Evolutionary conservation across 2,797 vertebrate species (phyloP), one percentile per base, ranked within the genome.

Genomic region (Manis javanica): DNA sequence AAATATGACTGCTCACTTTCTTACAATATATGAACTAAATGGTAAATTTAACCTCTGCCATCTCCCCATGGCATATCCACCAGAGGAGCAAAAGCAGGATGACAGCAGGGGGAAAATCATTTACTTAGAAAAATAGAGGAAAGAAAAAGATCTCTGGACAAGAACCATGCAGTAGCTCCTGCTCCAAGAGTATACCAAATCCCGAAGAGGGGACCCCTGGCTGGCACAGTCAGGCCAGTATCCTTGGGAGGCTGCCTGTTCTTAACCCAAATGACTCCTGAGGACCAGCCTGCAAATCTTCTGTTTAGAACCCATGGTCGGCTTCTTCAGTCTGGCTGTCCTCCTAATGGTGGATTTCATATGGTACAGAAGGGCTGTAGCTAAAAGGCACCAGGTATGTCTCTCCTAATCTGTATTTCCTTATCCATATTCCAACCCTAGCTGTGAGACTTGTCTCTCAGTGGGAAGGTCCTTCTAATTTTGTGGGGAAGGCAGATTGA

Each of bases 41-140:
- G 31, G 26, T 37, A 87, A 23, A 11, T 63, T 64, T 72, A 57
- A 89, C 49, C 15, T 84, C 57, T 84, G 37, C 42, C 57, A 29
- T 31, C 14, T 12, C 55, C 15, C 24, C 46, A 72, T 46, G 42
- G 42, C 42, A 7, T 26, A 68, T 29, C 11, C 59, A 77, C 26
- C 75, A 57, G 13, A 29, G 63, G 49, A 39, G 55, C n/a, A 87
- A 86, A 94, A 82, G 8, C n/a, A 34, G 11, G 57, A 15, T 39
- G 37, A 37, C 13, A 61, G 39, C 34, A 11, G 37, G 31, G 13
- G 18, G 8, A 9, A 24, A 87, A 51, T 46, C 3, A 49, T 55
- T 89, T 91, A 49, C 95, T 66, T 59, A 34, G 82, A 77, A 83
- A 94, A 53, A 19, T n/a, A 53, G 74, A 51, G 49, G 74, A 75